Evolutionary conservation across 2,888 invertebrate genomes (phyloP).

Genomic region (Theretra japonica): DNA sequence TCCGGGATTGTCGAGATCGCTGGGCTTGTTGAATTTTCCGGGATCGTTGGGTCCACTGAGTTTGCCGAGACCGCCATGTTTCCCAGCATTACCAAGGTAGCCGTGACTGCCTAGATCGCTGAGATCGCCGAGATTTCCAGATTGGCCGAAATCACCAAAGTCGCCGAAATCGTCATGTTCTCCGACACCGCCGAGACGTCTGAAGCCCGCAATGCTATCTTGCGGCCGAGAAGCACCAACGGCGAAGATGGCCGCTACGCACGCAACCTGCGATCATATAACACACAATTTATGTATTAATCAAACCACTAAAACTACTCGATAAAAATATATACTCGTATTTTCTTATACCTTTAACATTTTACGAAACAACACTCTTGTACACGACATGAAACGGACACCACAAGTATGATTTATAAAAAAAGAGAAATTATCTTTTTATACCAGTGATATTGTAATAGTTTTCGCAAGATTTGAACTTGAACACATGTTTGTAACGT

Average conservation of each 20-base stretch:
- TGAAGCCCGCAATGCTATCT: constrained; percentile 27
- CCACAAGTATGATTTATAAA: constrained; percentile 40
- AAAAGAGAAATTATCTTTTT: constrained; percentile 41
- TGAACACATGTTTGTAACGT: constrained; percentile 38
- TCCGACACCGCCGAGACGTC: background rate
- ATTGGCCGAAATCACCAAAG: too few species aligned
- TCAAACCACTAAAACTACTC: background rate
- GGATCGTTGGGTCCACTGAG: too few species aligned
- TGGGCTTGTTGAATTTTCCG: too few species aligned
- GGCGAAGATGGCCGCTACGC: constrained; percentile 39
- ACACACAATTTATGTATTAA: constrained; percentile 1
- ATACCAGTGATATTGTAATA: constrained; percentile 44
- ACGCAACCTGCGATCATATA: constrained; percentile 41
- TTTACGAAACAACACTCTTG: constrained; percentile 21
- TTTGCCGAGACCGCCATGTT: too few species aligned
- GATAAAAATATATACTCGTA: background rate
- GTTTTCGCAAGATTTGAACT: constrained; percentile 51
- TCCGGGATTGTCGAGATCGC: too few species aligned
- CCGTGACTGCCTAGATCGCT: too few species aligned
- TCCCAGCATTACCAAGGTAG: too few species aligned
- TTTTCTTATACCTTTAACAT: constrained; percentile 30
- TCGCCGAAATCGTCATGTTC: too few species aligned
- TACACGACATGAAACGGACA: constrained; percentile 25
- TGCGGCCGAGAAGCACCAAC: constrained; percentile 41
- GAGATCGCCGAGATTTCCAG: too few species aligned